A percentile compares a stretch with the other conserved stretches of the same genome.
These are phyloP conservation scores for Rhea pennata DNA, from an alignment of 2,113 vertebrate genomes.

Conservation along the genomic window DNA sequence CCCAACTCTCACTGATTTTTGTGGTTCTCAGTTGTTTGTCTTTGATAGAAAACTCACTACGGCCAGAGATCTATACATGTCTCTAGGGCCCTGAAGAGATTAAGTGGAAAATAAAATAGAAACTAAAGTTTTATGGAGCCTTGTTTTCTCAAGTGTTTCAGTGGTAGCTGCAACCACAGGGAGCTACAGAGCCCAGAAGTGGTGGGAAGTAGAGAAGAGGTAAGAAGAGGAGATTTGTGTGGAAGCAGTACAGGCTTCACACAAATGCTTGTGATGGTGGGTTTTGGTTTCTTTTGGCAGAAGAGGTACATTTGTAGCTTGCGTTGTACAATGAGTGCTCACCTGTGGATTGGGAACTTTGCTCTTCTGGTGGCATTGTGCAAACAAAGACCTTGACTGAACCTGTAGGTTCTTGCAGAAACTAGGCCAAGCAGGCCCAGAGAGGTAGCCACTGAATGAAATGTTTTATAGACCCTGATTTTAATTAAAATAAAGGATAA, in stretches of 20 bases:
- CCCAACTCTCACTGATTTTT: not conserved
- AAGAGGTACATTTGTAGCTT: not conserved
- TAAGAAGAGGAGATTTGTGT: not conserved
- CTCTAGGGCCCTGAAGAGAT: not conserved
- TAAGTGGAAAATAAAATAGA: not conserved
- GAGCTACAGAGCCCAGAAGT: not conserved
- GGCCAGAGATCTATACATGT: not conserved
- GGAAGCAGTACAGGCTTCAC: not conserved
- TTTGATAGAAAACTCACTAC: not conserved
- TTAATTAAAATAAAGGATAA: slow-evolving; percentile 70
- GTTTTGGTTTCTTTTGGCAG: not conserved
- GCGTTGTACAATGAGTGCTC: not conserved
- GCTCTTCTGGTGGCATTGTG: not conserved
- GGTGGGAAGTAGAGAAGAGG: not conserved
- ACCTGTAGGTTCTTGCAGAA: slow-evolving; percentile 31
- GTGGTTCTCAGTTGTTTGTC: not conserved
- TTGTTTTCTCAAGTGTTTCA: not conserved
- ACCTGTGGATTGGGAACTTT: not conserved
- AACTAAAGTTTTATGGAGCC: not conserved
- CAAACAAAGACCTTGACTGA: slow-evolving; percentile 25
- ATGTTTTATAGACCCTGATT: slow-evolving; percentile 33
- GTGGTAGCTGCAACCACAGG: not conserved
- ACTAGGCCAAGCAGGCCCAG: slow-evolving; percentile 41
- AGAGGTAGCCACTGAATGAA: slow-evolving; percentile 44
- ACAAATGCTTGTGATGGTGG: not conserved